Base-by-base conservation (phyloP, 1,140 invertebrate genomes). In the Idris sp. region DNA sequence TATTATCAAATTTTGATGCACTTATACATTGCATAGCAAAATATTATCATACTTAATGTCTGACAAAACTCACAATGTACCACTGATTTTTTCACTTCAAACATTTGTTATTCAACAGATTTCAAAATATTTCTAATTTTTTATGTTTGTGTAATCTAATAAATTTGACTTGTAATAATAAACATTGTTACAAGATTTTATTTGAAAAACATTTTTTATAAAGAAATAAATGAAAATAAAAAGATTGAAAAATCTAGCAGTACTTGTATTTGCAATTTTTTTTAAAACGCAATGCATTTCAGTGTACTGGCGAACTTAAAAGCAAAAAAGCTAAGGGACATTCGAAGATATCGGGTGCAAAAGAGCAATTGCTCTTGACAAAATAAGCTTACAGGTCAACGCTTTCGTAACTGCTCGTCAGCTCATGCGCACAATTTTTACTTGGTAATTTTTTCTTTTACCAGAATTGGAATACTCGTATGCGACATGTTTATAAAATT, bases 401-500 rank as follows among this genome's bases (percentile, higher is more conserved):
- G 25, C 51, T 18, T 54, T 54, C 36, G 51, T 54, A 35, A 54
- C 51, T 54, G 36, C 25, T 54, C 26, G 51, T 54, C 51, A 54
- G 38, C 36, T 31, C 26, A 31, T 36, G 51, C 26, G 51, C 36
- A 8, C 36, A 41, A 41, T 54, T 54, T 54, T 54, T 9, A 31
- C 4, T 9, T 26, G 36, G 22, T 53, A 3, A 6, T 38, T n/a
- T n/a, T n/a, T 2, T 35, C 13, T 6, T 10, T 8, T 31, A 19
- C 25, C 16, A 2, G n/a, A 41, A 54, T 54, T 31, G 8, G 30
- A 35, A 19, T 48, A 35, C 15, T 33, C 44, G 10, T 13, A 10
- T 22, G 16, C 30, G 10, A 15, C 48, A 9, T 10, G 48, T 26
- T 25, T 25, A 15, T 51, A 51, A 25, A 36, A 25, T 26, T 36